These are phyloP conservation scores for Schizopygopsis malacanthus DNA, from an alignment of 2,797 vertebrate genomes.

Conservation along the genomic window DNA sequence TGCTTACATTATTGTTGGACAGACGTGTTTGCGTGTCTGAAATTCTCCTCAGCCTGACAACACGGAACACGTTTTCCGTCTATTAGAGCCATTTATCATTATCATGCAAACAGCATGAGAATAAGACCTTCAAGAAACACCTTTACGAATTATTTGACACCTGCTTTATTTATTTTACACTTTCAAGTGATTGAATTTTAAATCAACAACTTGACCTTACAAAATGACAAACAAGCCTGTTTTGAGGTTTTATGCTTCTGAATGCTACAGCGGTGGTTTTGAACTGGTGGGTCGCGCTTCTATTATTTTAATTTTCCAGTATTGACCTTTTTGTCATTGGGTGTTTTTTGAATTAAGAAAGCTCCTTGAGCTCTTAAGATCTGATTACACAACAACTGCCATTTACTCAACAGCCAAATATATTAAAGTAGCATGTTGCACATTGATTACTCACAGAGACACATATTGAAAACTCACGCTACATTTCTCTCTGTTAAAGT, in stretches of 20 bases:
- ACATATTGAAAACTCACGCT: slow-evolving; percentile 26
- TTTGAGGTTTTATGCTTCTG: background rate
- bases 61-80: slow-evolving; percentile 3
- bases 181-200: slow-evolving; percentile 33
- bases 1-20: slow-evolving; percentile 8
- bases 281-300: background rate
- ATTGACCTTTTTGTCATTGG: slow-evolving; percentile 6
- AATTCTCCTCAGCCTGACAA: slow-evolving; percentile 17
- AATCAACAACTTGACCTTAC: slow-evolving; percentile 28
- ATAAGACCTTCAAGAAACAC: slow-evolving; percentile 34
- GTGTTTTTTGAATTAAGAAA: background rate
- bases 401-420: slow-evolving; percentile 67
- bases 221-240: slow-evolving; percentile 18
- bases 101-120: slow-evolving; percentile 28
- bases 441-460: slow-evolving; percentile 3
- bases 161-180: slow-evolving; percentile 34
- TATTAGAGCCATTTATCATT: slow-evolving; percentile 32
- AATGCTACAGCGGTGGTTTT: background rate
- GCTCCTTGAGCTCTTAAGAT: slow-evolving; percentile 35
- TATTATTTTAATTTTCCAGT: slow-evolving; percentile 13
- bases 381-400: slow-evolving; percentile 69
- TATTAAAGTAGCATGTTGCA: slow-evolving; percentile 45
- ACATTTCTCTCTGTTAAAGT: slow-evolving; percentile 34
- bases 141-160: slow-evolving; percentile 8
- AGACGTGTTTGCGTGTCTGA: slow-evolving; percentile 13